Evolutionary conservation across 1,140 invertebrate genomes (phyloP).

Genomic region (Hesperophylax magnus): DNA sequence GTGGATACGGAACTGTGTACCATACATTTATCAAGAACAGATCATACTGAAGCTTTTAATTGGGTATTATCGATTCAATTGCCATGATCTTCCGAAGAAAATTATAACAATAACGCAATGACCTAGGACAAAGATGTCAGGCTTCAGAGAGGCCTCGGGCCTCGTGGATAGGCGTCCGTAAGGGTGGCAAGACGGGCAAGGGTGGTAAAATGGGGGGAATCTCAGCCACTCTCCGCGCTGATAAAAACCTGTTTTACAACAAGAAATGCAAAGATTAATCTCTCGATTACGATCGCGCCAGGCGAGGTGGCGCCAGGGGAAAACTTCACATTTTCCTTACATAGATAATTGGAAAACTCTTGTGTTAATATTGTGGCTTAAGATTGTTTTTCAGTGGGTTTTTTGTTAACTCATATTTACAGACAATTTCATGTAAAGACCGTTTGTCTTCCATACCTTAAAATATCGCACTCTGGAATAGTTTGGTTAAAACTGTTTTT

Average conservation of each 20-base stretch:
- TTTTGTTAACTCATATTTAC: too few relatives aligned
- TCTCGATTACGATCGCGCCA: slow-evolving; percentile 16
- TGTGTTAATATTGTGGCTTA: not conserved
- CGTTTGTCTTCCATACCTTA: too few relatives aligned
- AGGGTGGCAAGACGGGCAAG: not conserved
- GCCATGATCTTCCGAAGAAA: too few relatives aligned
- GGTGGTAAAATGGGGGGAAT: not conserved
- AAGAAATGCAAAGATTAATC: slow-evolving; percentile 40
- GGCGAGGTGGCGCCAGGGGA: slow-evolving; percentile 19
- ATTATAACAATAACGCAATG: not conserved
- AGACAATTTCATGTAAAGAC: too few relatives aligned
- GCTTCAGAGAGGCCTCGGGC: not conserved
- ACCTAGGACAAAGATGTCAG: not conserved
- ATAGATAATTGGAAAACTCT: slow-evolving; percentile 37
- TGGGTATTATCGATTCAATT: too few relatives aligned
- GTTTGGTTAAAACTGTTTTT: too few relatives aligned
- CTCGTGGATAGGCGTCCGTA: not conserved
- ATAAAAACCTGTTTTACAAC: slow-evolving; percentile 44
- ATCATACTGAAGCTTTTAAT: too few relatives aligned
- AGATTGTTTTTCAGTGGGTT: not conserved
- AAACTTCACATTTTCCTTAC: slow-evolving; percentile 34
- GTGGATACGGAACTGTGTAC: too few relatives aligned
- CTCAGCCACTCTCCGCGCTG: not conserved
- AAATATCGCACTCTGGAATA: too few relatives aligned
- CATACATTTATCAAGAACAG: too few relatives aligned